A percentile compares a stretch with the other conserved stretches of the same genome.
These are phyloP conservation scores for Papilio helenus DNA, from an alignment of 1,140 invertebrate genomes.

Conservation along the genomic window DNA sequence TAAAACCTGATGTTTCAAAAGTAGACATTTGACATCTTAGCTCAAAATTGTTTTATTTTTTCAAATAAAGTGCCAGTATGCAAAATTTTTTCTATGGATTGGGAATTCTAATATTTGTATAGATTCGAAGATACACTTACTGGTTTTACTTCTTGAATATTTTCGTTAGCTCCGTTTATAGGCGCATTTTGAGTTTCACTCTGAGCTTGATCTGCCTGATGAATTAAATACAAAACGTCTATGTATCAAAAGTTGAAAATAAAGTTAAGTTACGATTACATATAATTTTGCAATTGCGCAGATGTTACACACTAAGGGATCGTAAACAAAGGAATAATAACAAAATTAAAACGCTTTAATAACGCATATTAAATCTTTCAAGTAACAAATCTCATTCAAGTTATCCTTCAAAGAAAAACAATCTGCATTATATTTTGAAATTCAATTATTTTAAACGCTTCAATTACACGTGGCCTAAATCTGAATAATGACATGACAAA, in stretches of 20 bases:
- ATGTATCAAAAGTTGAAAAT: neutral
- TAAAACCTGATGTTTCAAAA: neutral
- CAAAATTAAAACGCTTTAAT: neutral
- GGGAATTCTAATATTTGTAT: neutral
- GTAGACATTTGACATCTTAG: neutral
- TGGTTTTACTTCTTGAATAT: neutral
- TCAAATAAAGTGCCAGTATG: neutral
- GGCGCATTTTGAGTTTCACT: neutral
- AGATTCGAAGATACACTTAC: neutral
- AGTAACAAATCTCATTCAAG: neutral
- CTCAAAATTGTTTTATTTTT: neutral
- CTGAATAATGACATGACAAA: slow-evolving; percentile 37
- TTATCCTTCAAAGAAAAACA: neutral
- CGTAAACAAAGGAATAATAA: neutral
- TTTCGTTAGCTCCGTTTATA: neutral
- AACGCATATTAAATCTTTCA: neutral
- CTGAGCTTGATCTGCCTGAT: slow-evolving; percentile 39
- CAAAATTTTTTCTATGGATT: neutral
- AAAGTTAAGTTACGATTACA: neutral
- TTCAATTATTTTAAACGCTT: neutral
- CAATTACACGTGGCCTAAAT: slow-evolving; percentile 39
- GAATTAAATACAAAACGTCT: neutral
- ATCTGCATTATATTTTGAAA: neutral
- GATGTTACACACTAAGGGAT: neutral
- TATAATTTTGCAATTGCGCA: neutral